phyloP scores from a whole-genome alignment of 2,797 vertebrate genomes.

The Anniella stebbinsi region DNA sequence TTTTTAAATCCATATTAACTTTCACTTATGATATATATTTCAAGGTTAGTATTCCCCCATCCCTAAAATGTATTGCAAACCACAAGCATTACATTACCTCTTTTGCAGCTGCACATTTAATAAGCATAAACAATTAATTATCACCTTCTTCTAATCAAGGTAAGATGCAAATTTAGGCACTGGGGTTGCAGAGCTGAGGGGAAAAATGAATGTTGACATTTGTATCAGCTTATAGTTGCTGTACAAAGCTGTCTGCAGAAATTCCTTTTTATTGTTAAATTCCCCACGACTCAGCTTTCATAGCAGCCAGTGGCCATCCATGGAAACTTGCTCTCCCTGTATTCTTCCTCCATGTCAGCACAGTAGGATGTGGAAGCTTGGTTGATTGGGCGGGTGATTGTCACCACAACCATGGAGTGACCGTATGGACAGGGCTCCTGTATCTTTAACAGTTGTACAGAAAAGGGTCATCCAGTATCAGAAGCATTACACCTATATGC shows the following conservation, averaged over 20 bases:
- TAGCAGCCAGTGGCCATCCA: too few species aligned
- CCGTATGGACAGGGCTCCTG: too few species aligned
- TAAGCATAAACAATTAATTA: constrained; percentile 20
- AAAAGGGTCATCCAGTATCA: too few species aligned
- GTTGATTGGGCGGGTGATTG: too few species aligned
- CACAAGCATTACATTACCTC: background rate
- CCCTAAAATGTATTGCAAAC: background rate
- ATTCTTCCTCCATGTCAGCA: background rate
- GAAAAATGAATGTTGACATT: background rate
- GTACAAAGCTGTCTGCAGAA: background rate
- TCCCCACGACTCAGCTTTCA: background rate
- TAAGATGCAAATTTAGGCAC: constrained; percentile 9
- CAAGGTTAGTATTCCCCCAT: background rate
- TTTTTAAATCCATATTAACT: background rate
- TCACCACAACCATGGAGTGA: too few species aligned
- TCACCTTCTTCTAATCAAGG: constrained; percentile 22
- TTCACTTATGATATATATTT: too few species aligned
- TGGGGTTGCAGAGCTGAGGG: background rate
- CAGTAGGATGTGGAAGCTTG: background rate
- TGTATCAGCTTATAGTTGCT: too few species aligned
- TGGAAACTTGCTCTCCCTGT: background rate
- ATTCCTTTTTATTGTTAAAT: background rate
- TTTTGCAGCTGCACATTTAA: constrained; percentile 1
- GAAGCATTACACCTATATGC: too few species aligned
- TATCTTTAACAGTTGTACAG: too few species aligned